Evolutionary conservation across 2,797 vertebrate genomes (phyloP).

Genomic region (Mormyrops attenuatus): DNA sequence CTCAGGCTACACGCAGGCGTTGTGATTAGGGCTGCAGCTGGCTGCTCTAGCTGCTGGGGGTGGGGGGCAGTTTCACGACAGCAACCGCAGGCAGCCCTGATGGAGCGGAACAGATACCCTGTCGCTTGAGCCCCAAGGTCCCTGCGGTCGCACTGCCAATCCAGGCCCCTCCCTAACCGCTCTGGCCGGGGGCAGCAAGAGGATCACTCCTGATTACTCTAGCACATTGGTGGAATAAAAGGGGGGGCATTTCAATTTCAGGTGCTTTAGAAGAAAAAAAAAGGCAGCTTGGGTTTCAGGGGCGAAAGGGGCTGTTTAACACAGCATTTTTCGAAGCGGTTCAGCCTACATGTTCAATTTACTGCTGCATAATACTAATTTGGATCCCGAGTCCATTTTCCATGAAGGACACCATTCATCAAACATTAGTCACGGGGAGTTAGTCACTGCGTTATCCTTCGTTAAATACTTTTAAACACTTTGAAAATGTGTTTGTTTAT

Average conservation of each 20-base stretch:
- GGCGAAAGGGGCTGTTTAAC: conserved; percentile 31
- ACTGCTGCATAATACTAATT: conserved; percentile 41
- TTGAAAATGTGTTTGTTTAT: neutral
- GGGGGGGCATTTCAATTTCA: conserved; percentile 39
- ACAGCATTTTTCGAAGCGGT: conserved; percentile 32
- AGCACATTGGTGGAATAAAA: conserved; percentile 52
- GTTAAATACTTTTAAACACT: conserved; percentile 1
- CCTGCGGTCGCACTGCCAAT: conserved; percentile 6
- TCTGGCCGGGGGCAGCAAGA: conserved; percentile 24
- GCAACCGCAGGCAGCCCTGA: conserved; percentile 25
- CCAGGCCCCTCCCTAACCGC: neutral
- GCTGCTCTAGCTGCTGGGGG: neutral
- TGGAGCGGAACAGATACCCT: conserved; percentile 28
- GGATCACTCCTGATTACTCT: conserved; percentile 50
- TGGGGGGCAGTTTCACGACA: conserved; percentile 9
- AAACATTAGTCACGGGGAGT: neutral
- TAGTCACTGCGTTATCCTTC: neutral
- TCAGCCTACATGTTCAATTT: conserved; percentile 29
- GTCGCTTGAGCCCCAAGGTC: conserved; percentile 19
- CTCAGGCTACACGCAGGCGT: neutral
- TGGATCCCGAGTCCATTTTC: conserved; percentile 31
- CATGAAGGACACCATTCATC: neutral
- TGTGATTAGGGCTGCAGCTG: neutral
- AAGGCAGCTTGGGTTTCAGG: conserved; percentile 42
- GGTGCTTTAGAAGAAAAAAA: conserved; percentile 30